Percentiles rank a stretch among this genome's conserved stretches.
Conservation (phyloP, 2,888 invertebrate genomes). For the Azorinus chamasolen region DNA sequence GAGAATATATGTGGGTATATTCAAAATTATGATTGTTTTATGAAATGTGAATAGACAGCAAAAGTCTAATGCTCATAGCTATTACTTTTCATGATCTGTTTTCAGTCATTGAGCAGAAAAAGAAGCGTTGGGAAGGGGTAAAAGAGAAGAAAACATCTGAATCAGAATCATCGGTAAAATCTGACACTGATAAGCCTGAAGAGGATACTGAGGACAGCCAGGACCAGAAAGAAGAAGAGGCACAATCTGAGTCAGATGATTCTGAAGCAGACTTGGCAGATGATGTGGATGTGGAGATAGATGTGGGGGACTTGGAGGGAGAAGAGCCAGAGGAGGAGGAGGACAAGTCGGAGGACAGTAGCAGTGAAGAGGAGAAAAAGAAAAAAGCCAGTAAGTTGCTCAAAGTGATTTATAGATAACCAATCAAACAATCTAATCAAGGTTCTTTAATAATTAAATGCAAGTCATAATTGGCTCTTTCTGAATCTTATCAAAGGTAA, state of each 20-base stretch:
- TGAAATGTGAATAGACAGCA: no score
- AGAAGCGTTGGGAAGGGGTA: slow-evolving; percentile 45
- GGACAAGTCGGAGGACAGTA: slow-evolving; percentile 8
- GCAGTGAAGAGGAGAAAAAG: slow-evolving; percentile 2
- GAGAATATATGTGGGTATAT: no score
- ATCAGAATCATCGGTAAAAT: slow-evolving; percentile 29
- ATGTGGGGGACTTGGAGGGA: slow-evolving; percentile 47
- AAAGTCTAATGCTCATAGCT: no score
- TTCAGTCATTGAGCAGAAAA: slow-evolving; percentile 58
- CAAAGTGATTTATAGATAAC: no score
- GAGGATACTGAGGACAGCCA: neutral
- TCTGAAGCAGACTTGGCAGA: slow-evolving; percentile 52
- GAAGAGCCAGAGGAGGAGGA: slow-evolving; percentile 6
- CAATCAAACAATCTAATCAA: no score
- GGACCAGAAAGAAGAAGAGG: slow-evolving; percentile 9
- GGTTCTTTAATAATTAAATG: no score
- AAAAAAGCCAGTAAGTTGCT: neutral
- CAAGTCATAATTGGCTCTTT: no score
- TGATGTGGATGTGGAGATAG: slow-evolving; percentile 61
- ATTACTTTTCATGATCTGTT: neutral
- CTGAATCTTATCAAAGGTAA: no score
- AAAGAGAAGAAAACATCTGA: slow-evolving; percentile 34
- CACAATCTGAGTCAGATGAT: slow-evolving; percentile 21
- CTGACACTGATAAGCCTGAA: slow-evolving; percentile 24
- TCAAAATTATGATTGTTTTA: no score